These are phyloP conservation scores for Lytechinus pictus DNA, from an alignment of 35 echinoderm and acorn worm species.

Conservation along the genomic window DNA sequence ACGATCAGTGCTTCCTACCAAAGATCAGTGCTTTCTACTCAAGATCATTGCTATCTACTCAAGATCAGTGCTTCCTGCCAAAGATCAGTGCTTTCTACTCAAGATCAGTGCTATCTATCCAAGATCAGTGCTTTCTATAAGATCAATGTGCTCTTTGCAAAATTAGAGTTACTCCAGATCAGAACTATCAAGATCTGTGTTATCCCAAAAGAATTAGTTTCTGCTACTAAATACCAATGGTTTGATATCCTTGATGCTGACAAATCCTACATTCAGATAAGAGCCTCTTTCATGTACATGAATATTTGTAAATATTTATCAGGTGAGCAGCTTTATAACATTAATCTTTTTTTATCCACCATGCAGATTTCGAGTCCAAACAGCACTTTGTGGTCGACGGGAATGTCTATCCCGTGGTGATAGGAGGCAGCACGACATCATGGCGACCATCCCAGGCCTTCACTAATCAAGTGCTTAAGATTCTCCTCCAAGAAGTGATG, in stretches of 20 bases:
- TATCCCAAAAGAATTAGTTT: neutral
- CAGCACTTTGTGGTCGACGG: constrained; percentile 36
- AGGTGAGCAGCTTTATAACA: neutral
- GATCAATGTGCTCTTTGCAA: neutral
- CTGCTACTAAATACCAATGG: no score
- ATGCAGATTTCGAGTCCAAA: constrained; percentile 42
- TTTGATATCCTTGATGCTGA: no score
- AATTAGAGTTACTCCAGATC: neutral
- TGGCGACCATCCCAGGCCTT: constrained; percentile 48
- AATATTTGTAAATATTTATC: no score
- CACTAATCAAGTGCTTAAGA: constrained; percentile 23
- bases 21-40: neutral
- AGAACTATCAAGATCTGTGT: neutral
- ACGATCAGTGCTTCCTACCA: no score
- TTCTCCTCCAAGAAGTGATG: constrained; percentile 33
- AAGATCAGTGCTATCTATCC: neutral
- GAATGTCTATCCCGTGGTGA: neutral
- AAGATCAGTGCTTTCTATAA: neutral
- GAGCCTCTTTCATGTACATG: neutral
- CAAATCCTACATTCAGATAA: no score
- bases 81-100: neutral
- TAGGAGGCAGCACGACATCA: constrained; percentile 41
- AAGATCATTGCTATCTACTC: neutral
- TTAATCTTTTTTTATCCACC: neutral
- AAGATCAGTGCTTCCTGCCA: neutral